phyloP scores from a whole-genome alignment of 2,113 vertebrate species.

The Pitta sordida region DNA sequence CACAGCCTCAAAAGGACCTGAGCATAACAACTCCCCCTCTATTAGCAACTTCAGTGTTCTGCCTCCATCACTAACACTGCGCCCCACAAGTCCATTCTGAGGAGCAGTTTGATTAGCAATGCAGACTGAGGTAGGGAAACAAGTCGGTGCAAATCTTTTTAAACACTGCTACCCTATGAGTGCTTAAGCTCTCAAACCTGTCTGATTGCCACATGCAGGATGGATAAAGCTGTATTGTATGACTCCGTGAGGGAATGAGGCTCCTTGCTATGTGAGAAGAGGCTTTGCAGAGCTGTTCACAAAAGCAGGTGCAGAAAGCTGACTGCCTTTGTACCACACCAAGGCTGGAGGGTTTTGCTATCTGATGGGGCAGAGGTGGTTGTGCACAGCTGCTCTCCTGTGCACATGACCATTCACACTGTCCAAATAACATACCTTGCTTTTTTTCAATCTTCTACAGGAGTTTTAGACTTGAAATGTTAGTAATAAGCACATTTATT shows the following conservation, averaged over 20 bases:
- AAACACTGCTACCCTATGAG: background rate
- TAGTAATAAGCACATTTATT: background rate
- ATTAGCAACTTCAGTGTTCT: background rate
- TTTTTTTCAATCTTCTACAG: background rate
- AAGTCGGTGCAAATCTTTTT: background rate
- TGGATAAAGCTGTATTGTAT: constrained; percentile 57
- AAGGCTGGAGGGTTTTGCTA: background rate
- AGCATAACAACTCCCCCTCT: background rate
- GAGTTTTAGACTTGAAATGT: background rate
- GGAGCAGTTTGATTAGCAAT: background rate
- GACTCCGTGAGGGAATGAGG: background rate
- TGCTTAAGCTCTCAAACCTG: constrained; percentile 15
- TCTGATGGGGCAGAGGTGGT: background rate
- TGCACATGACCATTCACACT: background rate
- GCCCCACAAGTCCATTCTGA: background rate
- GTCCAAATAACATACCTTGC: background rate
- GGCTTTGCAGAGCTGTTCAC: background rate
- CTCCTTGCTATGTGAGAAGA: background rate
- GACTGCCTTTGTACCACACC: background rate
- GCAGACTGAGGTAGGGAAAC: background rate
- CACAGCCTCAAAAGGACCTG: rapidly evolving
- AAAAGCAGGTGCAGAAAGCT: background rate
- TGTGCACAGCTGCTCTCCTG: background rate
- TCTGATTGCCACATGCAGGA: constrained; percentile 17
- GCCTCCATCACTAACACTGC: background rate